Evolutionary conservation across 2,888 invertebrate genomes (phyloP).

Genomic region (Scaptodrosophila latifasciaeformis): DNA sequence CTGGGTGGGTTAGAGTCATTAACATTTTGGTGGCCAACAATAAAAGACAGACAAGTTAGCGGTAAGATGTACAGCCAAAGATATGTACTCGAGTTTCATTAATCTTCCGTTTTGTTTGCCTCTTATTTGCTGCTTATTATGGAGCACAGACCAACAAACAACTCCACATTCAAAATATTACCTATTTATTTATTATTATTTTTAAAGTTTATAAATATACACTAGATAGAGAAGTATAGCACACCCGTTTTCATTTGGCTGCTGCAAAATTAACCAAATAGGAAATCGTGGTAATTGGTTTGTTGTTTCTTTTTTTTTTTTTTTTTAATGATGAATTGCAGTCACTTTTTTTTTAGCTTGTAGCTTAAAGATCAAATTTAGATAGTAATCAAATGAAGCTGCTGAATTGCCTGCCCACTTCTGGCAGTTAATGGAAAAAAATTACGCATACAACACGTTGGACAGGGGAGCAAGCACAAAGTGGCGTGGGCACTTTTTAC

Average conservation of each 20-base stretch:
- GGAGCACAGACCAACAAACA: conserved; percentile 26
- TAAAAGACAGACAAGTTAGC: neutral
- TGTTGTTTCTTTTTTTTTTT: conserved; percentile 23
- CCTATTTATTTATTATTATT: conserved; percentile 8
- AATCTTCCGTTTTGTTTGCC: conserved; percentile 60
- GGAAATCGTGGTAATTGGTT: conserved; percentile 61
- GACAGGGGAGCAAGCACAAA: neutral
- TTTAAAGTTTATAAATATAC: conserved; percentile 29
- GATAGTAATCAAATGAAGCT: neutral
- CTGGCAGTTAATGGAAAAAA: no score
- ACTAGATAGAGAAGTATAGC: conserved; percentile 29
- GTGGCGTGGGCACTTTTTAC: neutral
- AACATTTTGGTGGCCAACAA: conserved; percentile 41
- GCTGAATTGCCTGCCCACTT: neutral
- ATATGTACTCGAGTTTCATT: conserved; percentile 68
- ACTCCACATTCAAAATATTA: conserved; percentile 10
- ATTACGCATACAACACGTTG: neutral
- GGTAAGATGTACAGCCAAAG: conserved; percentile 48
- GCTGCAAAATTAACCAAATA: conserved; percentile 67
- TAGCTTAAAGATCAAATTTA: neutral
- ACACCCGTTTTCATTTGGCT: conserved; percentile 62
- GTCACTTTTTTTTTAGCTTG: neutral
- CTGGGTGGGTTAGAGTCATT: conserved; percentile 62
- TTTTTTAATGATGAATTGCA: conserved; percentile 6
- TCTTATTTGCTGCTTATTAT: conserved; percentile 43